Conservation (phyloP, 2,888 invertebrate genomes). For the Agonopterix heracliana region DNA sequence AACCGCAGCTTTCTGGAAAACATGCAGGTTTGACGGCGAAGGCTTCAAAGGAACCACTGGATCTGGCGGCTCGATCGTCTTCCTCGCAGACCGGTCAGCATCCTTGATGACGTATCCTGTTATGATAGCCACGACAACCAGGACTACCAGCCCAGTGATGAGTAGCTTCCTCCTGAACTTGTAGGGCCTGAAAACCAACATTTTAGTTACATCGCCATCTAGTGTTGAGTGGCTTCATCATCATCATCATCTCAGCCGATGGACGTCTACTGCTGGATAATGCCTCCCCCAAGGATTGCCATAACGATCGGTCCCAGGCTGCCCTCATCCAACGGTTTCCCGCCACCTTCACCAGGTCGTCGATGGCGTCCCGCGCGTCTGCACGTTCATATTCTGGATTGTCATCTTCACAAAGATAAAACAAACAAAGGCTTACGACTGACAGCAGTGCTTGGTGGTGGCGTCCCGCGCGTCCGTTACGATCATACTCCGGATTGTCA, state of each 20-base stretch:
- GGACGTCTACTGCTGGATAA: no score
- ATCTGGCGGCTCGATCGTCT: conserved; percentile 76
- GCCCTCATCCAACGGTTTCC: no score
- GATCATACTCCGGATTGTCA: conserved; percentile 62
- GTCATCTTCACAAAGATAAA: no score
- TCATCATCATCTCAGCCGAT: no score
- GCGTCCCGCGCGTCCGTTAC: conserved; percentile 50
- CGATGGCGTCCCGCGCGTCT: no score
- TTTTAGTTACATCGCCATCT: conserved; percentile 26
- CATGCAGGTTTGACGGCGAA: conserved; percentile 80
- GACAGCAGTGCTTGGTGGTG: conserved; percentile 36
- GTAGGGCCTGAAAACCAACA: conserved; percentile 43
- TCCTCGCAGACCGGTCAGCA: conserved; percentile 30
- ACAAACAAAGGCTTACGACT: conserved; percentile 41
- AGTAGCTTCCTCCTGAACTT: conserved; percentile 46
- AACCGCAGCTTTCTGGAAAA: conserved; percentile 82
- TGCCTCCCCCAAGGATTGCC: no score
- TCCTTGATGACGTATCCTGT: conserved; percentile 48
- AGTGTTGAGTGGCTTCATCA: conserved; percentile 13
- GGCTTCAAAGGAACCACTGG: conserved; percentile 78
- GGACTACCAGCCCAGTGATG: conserved; percentile 33
- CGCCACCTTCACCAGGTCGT: no score
- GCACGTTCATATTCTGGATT: no score
- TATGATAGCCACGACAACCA: conserved; percentile 50
- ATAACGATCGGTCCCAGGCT: no score